Percentiles rank a stretch among this genome's conserved stretches.
Conservation (phyloP, 35 echinoderm and acorn worm genomes). For the Anneissia japonica region DNA sequence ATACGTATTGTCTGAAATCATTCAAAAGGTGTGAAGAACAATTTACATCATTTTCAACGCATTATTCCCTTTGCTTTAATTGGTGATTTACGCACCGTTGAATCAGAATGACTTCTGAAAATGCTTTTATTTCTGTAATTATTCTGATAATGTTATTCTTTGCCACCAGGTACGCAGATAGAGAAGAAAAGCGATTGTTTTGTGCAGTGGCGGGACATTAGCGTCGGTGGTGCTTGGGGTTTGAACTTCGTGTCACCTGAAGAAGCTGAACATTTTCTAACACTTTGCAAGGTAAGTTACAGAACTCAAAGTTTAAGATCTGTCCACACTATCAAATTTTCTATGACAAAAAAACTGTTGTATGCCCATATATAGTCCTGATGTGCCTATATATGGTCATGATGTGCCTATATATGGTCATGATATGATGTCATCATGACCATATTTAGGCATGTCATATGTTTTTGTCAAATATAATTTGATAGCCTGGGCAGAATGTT, state of each 20-base stretch:
- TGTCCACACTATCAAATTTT: no score
- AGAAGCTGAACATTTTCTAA: slow-evolving; percentile 6
- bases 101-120: background rate
- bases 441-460: no score
- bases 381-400: no score
- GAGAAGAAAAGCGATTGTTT: slow-evolving; percentile 6
- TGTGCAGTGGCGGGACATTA: slow-evolving; percentile 1
- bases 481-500: no score
- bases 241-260: slow-evolving; percentile 10
- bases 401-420: no score
- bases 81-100: background rate
- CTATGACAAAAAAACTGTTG: no score
- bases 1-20: background rate
- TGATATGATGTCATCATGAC: no score
- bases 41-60: background rate
- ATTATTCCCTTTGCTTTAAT: background rate
- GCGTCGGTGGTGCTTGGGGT: background rate
- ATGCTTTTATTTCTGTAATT: background rate
- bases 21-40: background rate
- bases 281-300: slow-evolving; percentile 5
- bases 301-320: background rate
- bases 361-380: no score
- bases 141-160: background rate
- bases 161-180: background rate
- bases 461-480: no score